A percentile compares a stretch with the other conserved stretches of the same genome.
phyloP scores from a whole-genome alignment of 2,888 invertebrate genomes.

The Pocota personata region DNA sequence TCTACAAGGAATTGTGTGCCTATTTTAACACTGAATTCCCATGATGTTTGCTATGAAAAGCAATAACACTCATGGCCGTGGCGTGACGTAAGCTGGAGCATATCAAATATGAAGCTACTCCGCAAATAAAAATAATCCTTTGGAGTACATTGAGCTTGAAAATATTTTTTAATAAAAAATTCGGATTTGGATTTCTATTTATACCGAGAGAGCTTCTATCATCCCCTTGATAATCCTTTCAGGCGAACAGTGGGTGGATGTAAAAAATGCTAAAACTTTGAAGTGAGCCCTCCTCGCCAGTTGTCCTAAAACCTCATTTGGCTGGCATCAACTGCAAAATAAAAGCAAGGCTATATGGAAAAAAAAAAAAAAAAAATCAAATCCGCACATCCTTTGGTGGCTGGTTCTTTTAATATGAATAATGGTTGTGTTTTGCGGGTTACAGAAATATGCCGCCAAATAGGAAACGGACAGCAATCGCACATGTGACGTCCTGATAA shows the following conservation, averaged over 20 bases:
- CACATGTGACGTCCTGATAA: slow-evolving; percentile 67
- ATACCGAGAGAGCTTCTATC: not conserved
- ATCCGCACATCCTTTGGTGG: slow-evolving; percentile 57
- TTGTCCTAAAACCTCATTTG: slow-evolving; percentile 8
- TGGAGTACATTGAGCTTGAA: slow-evolving; percentile 28
- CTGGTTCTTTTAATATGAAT: slow-evolving; percentile 55
- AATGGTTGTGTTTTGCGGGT: slow-evolving; percentile 54
- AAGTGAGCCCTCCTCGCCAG: not conserved
- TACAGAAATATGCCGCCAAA: slow-evolving; percentile 62
- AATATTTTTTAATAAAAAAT: slow-evolving; percentile 14
- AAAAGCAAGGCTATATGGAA: slow-evolving; percentile 15
- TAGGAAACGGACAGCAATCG: slow-evolving; percentile 49
- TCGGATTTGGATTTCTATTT: slow-evolving; percentile 20
- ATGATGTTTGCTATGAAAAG: not conserved
- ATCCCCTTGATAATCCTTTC: not conserved
- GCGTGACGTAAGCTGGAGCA: not conserved
- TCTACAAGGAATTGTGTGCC: not conserved
- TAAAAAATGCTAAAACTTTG: slow-evolving; percentile 8
- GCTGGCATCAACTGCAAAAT: slow-evolving; percentile 47
- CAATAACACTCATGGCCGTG: slow-evolving; percentile 14
- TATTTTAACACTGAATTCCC: not conserved
- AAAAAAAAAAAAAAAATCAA: slow-evolving; percentile 30
- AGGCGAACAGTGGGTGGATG: not conserved
- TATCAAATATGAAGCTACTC: not conserved
- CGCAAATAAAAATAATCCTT: slow-evolving; percentile 34